phyloP scores from a whole-genome alignment of 1,140 invertebrate species.

The Macrobrachium nipponense region DNA sequence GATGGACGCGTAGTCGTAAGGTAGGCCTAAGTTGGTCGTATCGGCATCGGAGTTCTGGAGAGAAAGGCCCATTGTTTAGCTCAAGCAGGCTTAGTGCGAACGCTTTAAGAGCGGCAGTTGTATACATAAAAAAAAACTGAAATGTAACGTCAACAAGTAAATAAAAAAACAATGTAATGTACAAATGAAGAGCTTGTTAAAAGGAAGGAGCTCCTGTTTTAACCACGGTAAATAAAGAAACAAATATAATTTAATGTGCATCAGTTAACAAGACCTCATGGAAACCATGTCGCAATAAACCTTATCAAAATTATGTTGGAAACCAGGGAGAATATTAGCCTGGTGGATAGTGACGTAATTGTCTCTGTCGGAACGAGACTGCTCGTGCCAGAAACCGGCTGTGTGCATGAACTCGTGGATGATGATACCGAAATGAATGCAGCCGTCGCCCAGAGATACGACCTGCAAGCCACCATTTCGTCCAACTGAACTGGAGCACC shows the following conservation, averaged over 20 bases:
- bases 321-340: slow-evolving; percentile 63
- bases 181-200: background rate
- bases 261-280: too few species aligned
- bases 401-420: slow-evolving; percentile 75
- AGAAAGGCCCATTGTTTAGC: background rate
- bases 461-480: slow-evolving; percentile 68
- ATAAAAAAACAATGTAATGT: too few species aligned
- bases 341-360: slow-evolving; percentile 44
- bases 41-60: slow-evolving; percentile 11
- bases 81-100: too few species aligned
- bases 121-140: too few species aligned
- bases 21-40: slow-evolving; percentile 13
- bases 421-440: slow-evolving; percentile 77
- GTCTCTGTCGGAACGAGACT: slow-evolving; percentile 84
- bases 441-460: slow-evolving; percentile 75
- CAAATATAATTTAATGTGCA: too few species aligned
- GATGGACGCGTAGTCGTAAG: slow-evolving; percentile 70
- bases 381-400: slow-evolving; percentile 82
- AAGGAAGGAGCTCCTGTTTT: background rate
- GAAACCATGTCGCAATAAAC: background rate
- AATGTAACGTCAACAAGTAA: too few species aligned
- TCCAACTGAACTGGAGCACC: background rate
- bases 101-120: too few species aligned
- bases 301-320: slow-evolving; percentile 70
- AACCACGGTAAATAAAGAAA: too few species aligned